phyloP scores from a whole-genome alignment of 1,140 invertebrate genomes.

The Platorchestia sp. region DNA sequence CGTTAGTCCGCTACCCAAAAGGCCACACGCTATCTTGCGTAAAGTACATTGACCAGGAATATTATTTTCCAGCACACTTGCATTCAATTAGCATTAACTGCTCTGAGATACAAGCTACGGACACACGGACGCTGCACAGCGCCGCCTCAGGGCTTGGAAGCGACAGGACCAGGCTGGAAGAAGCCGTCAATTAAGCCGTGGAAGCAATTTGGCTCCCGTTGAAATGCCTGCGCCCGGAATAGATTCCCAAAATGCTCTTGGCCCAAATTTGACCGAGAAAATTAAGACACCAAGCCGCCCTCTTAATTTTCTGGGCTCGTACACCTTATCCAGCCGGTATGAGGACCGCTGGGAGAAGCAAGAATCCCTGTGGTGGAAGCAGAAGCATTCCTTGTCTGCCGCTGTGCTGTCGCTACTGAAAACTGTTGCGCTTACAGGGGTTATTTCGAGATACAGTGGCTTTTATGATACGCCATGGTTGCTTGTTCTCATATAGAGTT shows the following conservation, averaged over 20 bases:
- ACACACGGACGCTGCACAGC: too few species aligned
- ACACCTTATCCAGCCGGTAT: neutral
- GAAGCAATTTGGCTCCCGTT: neutral
- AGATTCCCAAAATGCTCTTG: neutral
- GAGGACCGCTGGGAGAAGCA: too few species aligned
- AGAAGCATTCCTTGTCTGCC: too few species aligned
- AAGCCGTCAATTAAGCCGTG: neutral
- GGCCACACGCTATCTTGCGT: neutral
- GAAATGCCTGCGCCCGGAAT: neutral
- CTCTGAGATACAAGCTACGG: too few species aligned
- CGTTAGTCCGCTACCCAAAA: neutral
- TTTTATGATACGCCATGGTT: too few species aligned
- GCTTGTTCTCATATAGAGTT: neutral
- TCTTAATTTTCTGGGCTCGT: neutral
- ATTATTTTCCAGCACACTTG: neutral
- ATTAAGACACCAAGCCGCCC: neutral
- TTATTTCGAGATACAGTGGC: neutral
- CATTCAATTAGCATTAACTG: neutral
- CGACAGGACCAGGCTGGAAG: neutral
- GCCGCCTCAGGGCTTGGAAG: neutral
- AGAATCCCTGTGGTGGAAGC: too few species aligned
- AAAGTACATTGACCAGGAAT: neutral
- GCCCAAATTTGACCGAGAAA: conserved; percentile 6
- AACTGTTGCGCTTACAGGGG: neutral
- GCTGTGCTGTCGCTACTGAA: neutral